These are phyloP conservation scores for Xiphophorus couchianus DNA, from an alignment of 2,113 vertebrate species.

Conservation along the genomic window DNA sequence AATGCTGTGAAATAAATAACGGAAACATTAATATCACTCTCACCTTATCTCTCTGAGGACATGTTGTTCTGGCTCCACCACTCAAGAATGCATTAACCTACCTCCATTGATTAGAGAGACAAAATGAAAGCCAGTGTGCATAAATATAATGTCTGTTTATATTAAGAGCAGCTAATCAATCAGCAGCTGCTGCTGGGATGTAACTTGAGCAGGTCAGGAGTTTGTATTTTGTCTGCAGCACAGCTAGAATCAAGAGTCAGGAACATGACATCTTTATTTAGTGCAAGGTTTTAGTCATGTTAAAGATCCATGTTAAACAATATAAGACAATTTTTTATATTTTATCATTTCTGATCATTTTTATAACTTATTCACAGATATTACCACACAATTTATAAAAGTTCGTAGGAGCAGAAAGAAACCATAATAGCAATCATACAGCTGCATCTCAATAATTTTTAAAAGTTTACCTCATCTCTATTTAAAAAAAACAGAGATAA, in stretches of 20 bases:
- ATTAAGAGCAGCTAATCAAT: slow-evolving; percentile 54
- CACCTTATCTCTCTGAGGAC: slow-evolving; percentile 30
- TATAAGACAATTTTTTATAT: neutral
- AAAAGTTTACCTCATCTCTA: neutral
- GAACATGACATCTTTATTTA: neutral
- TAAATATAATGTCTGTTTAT: slow-evolving; percentile 53
- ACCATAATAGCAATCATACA: neutral
- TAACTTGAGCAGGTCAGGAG: slow-evolving; percentile 31
- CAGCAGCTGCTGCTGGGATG: slow-evolving; percentile 29
- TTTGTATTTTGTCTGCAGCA: neutral
- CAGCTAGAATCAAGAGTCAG: slow-evolving; percentile 1
- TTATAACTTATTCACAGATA: neutral
- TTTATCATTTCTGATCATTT: neutral
- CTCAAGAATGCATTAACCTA: slow-evolving; percentile 52
- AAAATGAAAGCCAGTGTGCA: slow-evolving; percentile 24
- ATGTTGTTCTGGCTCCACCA: slow-evolving; percentile 36
- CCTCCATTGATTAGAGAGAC: slow-evolving; percentile 34
- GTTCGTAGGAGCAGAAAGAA: too few relatives aligned
- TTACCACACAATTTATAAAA: neutral
- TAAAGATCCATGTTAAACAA: neutral
- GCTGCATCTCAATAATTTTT: neutral
- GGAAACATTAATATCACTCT: slow-evolving; percentile 28
- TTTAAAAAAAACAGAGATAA: too few relatives aligned
- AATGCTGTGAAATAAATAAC: neutral
- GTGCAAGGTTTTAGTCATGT: neutral